phyloP scores from a whole-genome alignment of 2,888 invertebrate genomes.

The Norana najaformis region DNA sequence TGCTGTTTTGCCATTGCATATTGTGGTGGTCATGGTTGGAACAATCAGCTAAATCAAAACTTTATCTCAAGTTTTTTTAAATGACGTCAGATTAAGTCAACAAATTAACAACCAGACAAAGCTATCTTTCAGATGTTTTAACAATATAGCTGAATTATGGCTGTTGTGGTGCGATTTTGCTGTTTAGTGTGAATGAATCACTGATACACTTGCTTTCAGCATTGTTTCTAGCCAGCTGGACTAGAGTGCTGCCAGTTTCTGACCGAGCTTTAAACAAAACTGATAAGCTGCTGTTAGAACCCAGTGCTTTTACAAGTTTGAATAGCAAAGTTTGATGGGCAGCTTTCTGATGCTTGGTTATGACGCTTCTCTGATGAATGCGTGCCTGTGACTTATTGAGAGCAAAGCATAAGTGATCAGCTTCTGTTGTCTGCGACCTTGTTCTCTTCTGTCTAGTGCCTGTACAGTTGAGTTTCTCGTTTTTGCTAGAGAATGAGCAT shows the following conservation, averaged over 20 bases:
- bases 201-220: neutral
- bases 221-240: neutral
- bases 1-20: neutral
- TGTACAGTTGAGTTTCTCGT: neutral
- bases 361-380: neutral
- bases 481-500: neutral
- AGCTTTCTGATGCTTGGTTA: neutral
- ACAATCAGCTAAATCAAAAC: neutral
- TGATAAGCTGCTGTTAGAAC: slow-evolving; percentile 1
- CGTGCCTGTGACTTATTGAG: neutral
- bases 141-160: neutral
- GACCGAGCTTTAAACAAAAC: neutral
- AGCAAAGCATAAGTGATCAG: neutral
- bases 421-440: neutral
- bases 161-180: neutral
- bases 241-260: neutral
- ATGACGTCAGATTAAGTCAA: neutral
- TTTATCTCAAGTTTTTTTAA: neutral
- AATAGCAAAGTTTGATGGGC: neutral
- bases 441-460: neutral
- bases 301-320: neutral
- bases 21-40: neutral
- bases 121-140: neutral
- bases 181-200: too few relatives aligned
- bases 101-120: neutral